Base-by-base conservation (phyloP, 2,888 invertebrate species). In the Lapara coniferarum region DNA sequence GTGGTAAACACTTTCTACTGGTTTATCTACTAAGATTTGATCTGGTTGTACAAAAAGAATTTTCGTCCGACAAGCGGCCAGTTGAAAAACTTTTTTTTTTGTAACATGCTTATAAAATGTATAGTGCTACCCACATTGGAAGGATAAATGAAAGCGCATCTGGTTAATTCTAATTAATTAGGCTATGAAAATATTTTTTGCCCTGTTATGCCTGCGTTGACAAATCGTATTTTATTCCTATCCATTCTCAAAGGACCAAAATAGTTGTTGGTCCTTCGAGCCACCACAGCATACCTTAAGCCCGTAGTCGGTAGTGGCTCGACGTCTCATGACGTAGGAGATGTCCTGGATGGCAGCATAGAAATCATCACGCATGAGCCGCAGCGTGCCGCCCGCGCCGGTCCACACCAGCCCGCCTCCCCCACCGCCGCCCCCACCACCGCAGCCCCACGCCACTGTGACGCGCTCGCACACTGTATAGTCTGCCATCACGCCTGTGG, bases 401-500 rank as follows among this genome's bases (percentile, higher is more conserved):
- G 97, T 96, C 97, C 97, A 97, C 58, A 96, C 95, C 63, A 97
- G 91, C 72, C 81, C 95, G 68, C 81, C 80, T 72, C 95, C 94
- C 14, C 96, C 95, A 0, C 72, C 73, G 95, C 94, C n/a, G 96
- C 95, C 46, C 72, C 96, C 97, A 8, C 53, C 55, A 12, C 97
- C 95, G 44, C 59, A 59, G 16, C 97, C 97, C 97, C 97, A 97
- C 82, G 96, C 95, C 77, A 98, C 90, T 30, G 97, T 97, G 79
- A 97, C 97, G 78, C 98, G 94, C 89, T 98, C 98, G 86, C 95
- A 96, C 73, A 98, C 96, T 51, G 95, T 95, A 82, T 96, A 96
- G 90, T 98, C 97, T 57, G 95, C 95, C 55, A 98, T 90, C 16
- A 89, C 86, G 57, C 96, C 96, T 95, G 87, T 56, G 6, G 53